Percentiles rank a stretch among this genome's conserved stretches.
These are phyloP conservation scores for Musca domestica DNA, from an alignment of 1,140 invertebrate genomes.

Conservation along the genomic window DNA sequence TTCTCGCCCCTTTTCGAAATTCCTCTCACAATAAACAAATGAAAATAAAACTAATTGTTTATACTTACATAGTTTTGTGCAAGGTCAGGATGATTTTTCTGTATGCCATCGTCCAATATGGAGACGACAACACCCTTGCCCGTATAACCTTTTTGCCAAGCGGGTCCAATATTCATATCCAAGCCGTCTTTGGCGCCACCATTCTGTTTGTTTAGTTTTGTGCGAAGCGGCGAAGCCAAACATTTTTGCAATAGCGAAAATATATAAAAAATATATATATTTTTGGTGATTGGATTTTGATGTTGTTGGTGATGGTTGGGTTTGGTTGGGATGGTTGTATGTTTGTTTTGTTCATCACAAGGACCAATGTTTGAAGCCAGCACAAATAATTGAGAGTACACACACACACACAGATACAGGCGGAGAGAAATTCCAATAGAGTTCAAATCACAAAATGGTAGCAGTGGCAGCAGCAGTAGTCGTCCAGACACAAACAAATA, in stretches of 20 bases:
- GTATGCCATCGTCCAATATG: conserved; percentile 94
- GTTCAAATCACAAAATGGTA: too few relatives aligned
- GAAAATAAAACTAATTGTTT: background rate
- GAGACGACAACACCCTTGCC: conserved; percentile 96
- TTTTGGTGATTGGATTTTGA: background rate
- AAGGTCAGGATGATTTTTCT: conserved; percentile 92
- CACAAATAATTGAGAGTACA: conserved; percentile 16
- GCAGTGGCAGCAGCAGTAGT: background rate
- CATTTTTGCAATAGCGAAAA: too few relatives aligned
- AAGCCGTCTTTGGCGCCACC: conserved; percentile 85
- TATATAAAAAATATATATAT: too few relatives aligned
- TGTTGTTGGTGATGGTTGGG: background rate
- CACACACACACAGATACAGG: background rate
- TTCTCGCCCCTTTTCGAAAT: too few relatives aligned
- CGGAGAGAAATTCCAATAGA: background rate
- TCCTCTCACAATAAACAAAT: background rate
- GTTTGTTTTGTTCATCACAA: background rate
- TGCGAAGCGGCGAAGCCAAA: background rate
- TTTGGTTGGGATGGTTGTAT: conserved; percentile 8
- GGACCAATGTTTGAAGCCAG: conserved; percentile 4
- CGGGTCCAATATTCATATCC: conserved; percentile 94
- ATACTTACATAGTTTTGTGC: conserved; percentile 85
- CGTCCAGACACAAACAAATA: background rate
- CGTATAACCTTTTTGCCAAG: conserved; percentile 93
- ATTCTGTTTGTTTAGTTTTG: conserved; percentile 60